Conservation (phyloP, 2,888 invertebrate genomes). For the Cepaea hortensis region DNA sequence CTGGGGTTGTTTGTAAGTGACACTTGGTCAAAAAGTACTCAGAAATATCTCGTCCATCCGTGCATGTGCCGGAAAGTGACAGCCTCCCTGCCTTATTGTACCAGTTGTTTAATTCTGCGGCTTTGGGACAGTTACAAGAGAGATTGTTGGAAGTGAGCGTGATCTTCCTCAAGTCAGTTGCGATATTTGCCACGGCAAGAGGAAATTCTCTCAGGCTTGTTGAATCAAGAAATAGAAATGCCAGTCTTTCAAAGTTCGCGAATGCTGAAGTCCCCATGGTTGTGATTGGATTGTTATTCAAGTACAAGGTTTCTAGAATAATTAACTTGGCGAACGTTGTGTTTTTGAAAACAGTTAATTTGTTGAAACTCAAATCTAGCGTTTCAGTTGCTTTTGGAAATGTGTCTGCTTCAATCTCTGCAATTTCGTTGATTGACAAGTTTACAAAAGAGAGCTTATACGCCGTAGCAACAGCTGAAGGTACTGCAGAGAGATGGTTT, state of each 20-base stretch:
- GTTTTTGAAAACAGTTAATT: neutral
- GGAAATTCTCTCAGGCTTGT: neutral
- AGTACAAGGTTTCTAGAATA: neutral
- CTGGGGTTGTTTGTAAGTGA: no score
- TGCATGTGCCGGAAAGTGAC: no score
- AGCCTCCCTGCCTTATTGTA: no score
- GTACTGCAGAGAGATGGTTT: neutral
- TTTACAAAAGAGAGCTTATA: neutral
- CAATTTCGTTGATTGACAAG: neutral
- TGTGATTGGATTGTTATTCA: neutral
- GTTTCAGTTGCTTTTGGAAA: neutral
- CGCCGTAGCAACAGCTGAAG: neutral
- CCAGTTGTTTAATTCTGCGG: no score
- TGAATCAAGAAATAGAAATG: neutral
- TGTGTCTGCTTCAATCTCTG: neutral
- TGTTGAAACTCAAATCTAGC: neutral
- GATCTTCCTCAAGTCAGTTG: no score
- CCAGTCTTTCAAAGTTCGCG: neutral
- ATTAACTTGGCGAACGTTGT: neutral
- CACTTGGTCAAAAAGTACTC: no score
- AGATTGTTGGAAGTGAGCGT: no score
- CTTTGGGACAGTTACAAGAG: no score
- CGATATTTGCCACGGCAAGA: neutral
- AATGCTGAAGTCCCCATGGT: neutral
- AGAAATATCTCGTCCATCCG: no score